phyloP scores from a whole-genome alignment of 2,888 invertebrate species.

The Gymnocheta viridis region DNA sequence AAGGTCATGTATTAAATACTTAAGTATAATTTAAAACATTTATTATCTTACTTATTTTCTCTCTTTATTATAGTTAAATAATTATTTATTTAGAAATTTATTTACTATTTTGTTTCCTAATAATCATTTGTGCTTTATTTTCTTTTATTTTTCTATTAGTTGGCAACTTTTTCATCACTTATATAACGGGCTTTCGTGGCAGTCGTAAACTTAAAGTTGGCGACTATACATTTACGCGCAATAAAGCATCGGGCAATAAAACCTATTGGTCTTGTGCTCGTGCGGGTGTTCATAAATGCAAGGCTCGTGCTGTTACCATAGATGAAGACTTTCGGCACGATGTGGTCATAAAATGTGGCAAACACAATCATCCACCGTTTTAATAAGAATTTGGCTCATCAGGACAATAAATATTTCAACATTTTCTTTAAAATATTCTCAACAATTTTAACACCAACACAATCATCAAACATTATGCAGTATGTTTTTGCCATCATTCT shows the following conservation, averaged over 20 bases:
- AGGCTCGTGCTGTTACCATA: slow-evolving; percentile 81
- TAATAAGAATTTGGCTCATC: slow-evolving; percentile 72
- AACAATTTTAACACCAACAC: slow-evolving; percentile 2
- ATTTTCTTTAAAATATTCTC: background rate
- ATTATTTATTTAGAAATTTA: background rate
- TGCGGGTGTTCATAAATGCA: slow-evolving; percentile 82
- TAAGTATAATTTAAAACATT: background rate
- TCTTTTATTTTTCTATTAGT: slow-evolving; percentile 68
- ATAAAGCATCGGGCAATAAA: slow-evolving; percentile 80
- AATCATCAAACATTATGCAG: slow-evolving; percentile 31
- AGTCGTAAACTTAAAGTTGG: slow-evolving; percentile 82
- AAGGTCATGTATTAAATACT: background rate
- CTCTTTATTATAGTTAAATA: background rate
- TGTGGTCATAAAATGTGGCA: slow-evolving; percentile 81
- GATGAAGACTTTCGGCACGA: slow-evolving; percentile 79
- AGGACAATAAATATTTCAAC: slow-evolving; percentile 22
- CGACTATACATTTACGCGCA: slow-evolving; percentile 81
- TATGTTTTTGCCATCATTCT: slow-evolving; percentile 34
- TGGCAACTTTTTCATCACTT: slow-evolving; percentile 77
- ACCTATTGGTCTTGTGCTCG: slow-evolving; percentile 82
- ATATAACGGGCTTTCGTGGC: slow-evolving; percentile 82
- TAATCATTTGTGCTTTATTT: slow-evolving; percentile 67
- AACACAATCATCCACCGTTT: slow-evolving; percentile 82
- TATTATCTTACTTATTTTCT: background rate
- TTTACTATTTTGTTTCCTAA: slow-evolving; percentile 30